Conservation (phyloP, 2,113 vertebrate species). For the Fulica atra region DNA sequence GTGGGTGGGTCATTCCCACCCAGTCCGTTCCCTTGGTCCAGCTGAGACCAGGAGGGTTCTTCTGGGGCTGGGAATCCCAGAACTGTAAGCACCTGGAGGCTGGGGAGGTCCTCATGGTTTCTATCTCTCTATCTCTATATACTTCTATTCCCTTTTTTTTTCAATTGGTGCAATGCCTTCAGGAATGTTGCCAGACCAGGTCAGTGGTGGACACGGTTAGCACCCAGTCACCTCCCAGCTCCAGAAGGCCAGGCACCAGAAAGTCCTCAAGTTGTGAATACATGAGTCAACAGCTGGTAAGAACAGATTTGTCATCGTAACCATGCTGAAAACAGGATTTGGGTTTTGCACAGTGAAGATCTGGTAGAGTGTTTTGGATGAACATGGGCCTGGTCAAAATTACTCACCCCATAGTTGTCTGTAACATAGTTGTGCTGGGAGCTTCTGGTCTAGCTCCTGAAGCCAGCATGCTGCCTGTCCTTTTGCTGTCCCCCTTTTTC, state of each 20-base stretch:
- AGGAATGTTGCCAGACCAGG: slow-evolving; percentile 49
- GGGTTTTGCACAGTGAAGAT: not conserved
- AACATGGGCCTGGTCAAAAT: not conserved
- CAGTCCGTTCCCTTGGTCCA: not conserved
- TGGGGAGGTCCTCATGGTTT: not conserved
- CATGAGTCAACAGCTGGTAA: not conserved
- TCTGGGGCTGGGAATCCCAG: not conserved
- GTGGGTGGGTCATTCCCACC: not conserved
- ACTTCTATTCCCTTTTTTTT: not conserved
- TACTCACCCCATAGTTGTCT: not conserved
- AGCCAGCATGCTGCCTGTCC: fast-evolving
- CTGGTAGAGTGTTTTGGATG: not conserved
- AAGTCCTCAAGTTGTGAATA: not conserved
- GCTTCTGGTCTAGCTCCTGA: not conserved
- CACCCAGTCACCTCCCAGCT: not conserved
- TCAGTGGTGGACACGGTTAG: not conserved
- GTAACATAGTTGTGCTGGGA: not conserved
- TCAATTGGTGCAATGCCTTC: not conserved
- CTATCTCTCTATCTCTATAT: not conserved
- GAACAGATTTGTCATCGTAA: not conserved
- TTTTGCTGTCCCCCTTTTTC: not conserved
- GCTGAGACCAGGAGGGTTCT: not conserved
- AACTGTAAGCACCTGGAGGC: not conserved
- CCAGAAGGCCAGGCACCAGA: not conserved
- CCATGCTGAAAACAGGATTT: not conserved